These are phyloP conservation scores for Lasius platythorax DNA, from an alignment of 2,888 invertebrate species.

Conservation along the genomic window DNA sequence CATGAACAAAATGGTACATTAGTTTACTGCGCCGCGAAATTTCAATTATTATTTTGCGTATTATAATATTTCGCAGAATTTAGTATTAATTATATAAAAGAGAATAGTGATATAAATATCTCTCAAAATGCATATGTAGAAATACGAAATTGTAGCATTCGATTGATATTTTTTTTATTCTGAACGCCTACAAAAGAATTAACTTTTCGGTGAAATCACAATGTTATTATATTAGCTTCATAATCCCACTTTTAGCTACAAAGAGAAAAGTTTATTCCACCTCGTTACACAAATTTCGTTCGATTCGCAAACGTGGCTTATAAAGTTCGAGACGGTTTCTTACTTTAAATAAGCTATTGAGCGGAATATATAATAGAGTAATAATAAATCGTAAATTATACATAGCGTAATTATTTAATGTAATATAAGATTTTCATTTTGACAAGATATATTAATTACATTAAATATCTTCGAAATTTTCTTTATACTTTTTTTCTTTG, in stretches of 20 bases:
- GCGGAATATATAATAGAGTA: background rate
- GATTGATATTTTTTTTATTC: background rate
- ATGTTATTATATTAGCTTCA: slow-evolving; percentile 57
- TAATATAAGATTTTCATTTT: background rate
- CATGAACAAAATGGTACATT: background rate
- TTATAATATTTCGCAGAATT: background rate
- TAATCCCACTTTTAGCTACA: slow-evolving; percentile 49
- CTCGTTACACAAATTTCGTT: slow-evolving; percentile 45
- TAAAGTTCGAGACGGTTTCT: background rate
- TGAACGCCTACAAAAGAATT: background rate
- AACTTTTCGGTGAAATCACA: background rate
- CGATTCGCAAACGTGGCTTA: slow-evolving; percentile 37
- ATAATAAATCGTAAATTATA: background rate
- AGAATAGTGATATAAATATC: background rate
- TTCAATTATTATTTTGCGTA: background rate
- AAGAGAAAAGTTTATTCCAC: slow-evolving; percentile 58
- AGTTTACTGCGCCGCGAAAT: background rate
- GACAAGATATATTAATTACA: background rate
- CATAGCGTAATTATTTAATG: background rate
- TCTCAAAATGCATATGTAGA: background rate
- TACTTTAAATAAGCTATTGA: background rate
- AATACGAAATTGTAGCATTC: background rate
- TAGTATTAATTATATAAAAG: background rate
- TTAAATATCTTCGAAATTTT: background rate
- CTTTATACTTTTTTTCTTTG: background rate